Percentiles rank a stretch among this genome's conserved stretches.
phyloP scores from a whole-genome alignment of 1,140 invertebrate genomes.

The Drosophila quadrilineata region DNA sequence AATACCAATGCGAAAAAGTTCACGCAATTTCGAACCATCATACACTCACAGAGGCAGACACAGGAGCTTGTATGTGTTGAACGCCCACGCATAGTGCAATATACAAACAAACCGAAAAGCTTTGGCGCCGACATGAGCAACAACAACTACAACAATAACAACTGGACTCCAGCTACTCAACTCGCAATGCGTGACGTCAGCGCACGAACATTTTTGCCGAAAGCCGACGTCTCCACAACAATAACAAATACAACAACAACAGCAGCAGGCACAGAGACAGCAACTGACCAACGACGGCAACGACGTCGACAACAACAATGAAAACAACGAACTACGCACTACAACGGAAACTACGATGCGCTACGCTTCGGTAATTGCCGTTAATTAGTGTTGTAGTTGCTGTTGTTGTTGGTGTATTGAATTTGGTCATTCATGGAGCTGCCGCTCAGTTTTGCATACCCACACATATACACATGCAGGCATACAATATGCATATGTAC shows the following conservation, averaged over 20 bases:
- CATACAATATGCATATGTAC: too few relatives aligned
- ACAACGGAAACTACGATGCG: conserved; percentile 72
- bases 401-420: conserved; percentile 47
- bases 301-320: neutral
- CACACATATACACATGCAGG: too few relatives aligned
- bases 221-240: conserved; percentile 49
- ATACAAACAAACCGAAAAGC: conserved; percentile 51
- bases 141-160: conserved; percentile 6
- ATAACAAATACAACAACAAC: neutral
- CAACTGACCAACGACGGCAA: conserved; percentile 1
- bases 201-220: conserved; percentile 54
- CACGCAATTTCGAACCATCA: conserved; percentile 53
- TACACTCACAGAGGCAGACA: conserved; percentile 15
- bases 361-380: conserved; percentile 75
- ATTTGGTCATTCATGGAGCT: conserved; percentile 69
- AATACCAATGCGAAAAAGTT: conserved; percentile 47
- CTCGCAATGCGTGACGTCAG: conserved; percentile 64
- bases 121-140: conserved; percentile 43
- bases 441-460: conserved; percentile 35
- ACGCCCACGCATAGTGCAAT: conserved; percentile 65
- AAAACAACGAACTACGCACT: conserved; percentile 31
- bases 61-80: conserved; percentile 40
- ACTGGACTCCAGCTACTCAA: conserved; percentile 6
- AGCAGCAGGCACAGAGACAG: neutral
- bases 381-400: conserved; percentile 62